Base-by-base conservation (phyloP, 2,797 vertebrate species). In the Melopsittacus undulatus region DNA sequence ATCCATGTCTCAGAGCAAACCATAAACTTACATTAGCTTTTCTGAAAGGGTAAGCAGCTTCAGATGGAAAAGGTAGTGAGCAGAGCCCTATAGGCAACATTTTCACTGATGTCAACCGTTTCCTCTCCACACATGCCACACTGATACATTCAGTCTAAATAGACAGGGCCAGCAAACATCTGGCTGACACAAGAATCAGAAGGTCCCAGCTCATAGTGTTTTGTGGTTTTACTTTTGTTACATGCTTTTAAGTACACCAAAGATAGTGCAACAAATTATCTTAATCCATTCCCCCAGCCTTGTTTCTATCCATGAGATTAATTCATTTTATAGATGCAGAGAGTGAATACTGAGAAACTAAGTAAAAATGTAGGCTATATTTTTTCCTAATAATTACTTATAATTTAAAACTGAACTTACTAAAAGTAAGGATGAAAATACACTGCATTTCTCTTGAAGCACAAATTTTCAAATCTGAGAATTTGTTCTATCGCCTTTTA, bases 111-210 rank as follows among this genome's bases (percentile, higher is more conserved):
- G 93, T 95, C 93, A 95, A 54, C 82, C 13, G 34, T 83, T 96
- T 96, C 94, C 93, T 89, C 82, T 86, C 82, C 73, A 48, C 64
- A 20, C 64, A 23, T 27, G 64, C 92, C 93, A 91, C 49, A 52
- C 56, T 23, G 52, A 77, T 69, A 51, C 26, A 5, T 49, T 76
- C 83, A 87, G 90, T 46, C 18, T 21, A 54, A 62, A 85, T 21
- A 89, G 83, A 52, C 86, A 83, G 90, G 87, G 93, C 94, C 93
- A 93, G 84, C 87, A 93, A 95, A 95, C 89, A 93, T 92, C 95
- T 96, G 93, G 64, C 48, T 91, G 92, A 96, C 89, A 92, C 3
- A 2, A 91, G 64, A 83, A 85, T 32, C 76, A 72, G 76, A 87
- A 94, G 89, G 68, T 87, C 73, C 62, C 42, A 87, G 75, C 42